Evolutionary conservation across 2,797 vertebrate species (phyloP), one percentile per base, ranked within the genome.

Genomic region (Bucorvus abyssinicus): DNA sequence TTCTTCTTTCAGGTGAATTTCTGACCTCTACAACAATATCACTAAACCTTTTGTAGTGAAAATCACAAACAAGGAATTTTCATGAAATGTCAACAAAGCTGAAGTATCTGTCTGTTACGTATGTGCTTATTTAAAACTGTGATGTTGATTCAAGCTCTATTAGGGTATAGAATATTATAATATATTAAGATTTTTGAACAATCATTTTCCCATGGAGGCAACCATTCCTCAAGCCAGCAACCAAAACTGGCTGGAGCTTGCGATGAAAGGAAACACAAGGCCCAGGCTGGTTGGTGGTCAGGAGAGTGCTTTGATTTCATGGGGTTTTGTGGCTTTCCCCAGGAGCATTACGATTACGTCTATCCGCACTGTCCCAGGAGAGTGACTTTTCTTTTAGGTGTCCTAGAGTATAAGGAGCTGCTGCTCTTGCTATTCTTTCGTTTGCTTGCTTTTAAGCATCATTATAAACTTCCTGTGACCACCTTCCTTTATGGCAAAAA

Each of bases 291-390:
- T 1, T 64, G 69, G 27, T 77, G 59, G 26, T 13, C 20, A 73
- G 30, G 22, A 44, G 27, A 53, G 53, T 14, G 38, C 26, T 81
- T 67, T 50, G 7, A 32, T 85, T 80, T 71, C 49, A 10, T 6
- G 64, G 56, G 24, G 56, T 22, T 57, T 74, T 80, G 44, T 50
- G 23, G 17, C 67, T 79, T 36, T 34, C 45, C 55, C 22, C 56
- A 23, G 18, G 32, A 52, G 30, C 59, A 45, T 29, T 56, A 22
- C 0, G 0, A 1, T 1, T 69, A n/a, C 3, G 47, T 21, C 30
- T 73, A 3, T 70, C 73, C 60, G 44, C 23, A 10, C 7, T 47
- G 27, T 50, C 60, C 24, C 57, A 30, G 53, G 16, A 75, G 67
- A 65, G 0, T 26, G 53, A 57, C 17, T 84, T 75, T 60, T 38